A percentile compares a stretch with the other conserved stretches of the same genome.
These are phyloP conservation scores for Alaudala cheleensis DNA, from an alignment of 2,113 vertebrate genomes.

Conservation along the genomic window DNA sequence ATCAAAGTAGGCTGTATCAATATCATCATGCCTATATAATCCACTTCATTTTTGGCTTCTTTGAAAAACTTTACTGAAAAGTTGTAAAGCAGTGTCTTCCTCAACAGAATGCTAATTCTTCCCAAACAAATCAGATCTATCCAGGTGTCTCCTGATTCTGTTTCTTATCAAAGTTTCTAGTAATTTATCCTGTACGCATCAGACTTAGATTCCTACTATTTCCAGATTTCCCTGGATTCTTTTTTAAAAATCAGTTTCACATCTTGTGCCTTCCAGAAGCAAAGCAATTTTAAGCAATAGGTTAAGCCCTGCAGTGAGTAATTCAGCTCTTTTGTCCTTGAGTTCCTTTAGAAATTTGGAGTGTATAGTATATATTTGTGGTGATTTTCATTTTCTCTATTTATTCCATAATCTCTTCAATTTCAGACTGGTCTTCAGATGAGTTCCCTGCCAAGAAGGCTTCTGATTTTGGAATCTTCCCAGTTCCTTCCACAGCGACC, in stretches of 20 bases:
- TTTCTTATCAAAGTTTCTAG: not conserved
- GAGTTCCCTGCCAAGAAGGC: not conserved
- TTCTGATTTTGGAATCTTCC: constrained; percentile 17
- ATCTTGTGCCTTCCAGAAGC: constrained; percentile 14
- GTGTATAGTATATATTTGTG: not conserved
- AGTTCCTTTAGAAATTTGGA: constrained; percentile 30
- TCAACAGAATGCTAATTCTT: not conserved
- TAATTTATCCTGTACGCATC: not conserved
- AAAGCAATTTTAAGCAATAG: constrained; percentile 36
- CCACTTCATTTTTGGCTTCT: not conserved
- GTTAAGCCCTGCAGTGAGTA: constrained; percentile 28
- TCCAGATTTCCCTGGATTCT: not conserved
- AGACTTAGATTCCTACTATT: not conserved
- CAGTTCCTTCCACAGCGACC: not conserved
- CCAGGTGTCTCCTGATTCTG: not conserved
- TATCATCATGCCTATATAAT: not conserved
- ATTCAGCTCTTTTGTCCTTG: constrained; percentile 2
- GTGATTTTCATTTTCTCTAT: constrained; percentile 25
- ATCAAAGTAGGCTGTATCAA: not conserved
- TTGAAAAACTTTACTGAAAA: not conserved
- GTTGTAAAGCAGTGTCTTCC: not conserved
- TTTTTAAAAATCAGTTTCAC: not conserved
- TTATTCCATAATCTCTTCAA: constrained; percentile 32
- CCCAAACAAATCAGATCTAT: not conserved
- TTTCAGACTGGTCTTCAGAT: constrained; percentile 31